phyloP scores from a whole-genome alignment of 2,888 invertebrate genomes.

The Osmoderma eremita region DNA sequence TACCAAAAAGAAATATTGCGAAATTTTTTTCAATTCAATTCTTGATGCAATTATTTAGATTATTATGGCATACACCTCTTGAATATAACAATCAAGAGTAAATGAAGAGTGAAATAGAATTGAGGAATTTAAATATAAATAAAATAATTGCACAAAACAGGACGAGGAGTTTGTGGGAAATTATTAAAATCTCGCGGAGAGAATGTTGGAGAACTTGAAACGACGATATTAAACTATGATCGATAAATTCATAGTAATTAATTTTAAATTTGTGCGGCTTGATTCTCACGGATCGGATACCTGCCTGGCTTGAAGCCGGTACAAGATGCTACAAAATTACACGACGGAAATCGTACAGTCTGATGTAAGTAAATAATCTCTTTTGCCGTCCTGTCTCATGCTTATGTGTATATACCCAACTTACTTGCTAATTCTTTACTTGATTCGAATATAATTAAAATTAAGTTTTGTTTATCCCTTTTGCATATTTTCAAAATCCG shows the following conservation, averaged over 20 bases:
- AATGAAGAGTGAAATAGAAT: too few relatives aligned
- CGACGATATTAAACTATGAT: conserved; percentile 53
- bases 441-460: conserved; percentile 28
- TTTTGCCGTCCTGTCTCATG: conserved; percentile 18
- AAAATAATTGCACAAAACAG: background rate
- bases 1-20: too few relatives aligned
- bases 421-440: conserved; percentile 10
- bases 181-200: conserved; percentile 6
- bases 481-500: conserved; percentile 26
- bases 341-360: conserved; percentile 59
- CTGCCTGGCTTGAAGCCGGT: conserved; percentile 53
- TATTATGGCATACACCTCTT: background rate
- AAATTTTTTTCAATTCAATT: too few relatives aligned
- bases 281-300: conserved; percentile 60
- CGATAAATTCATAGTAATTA: conserved; percentile 63
- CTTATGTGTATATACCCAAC: background rate
- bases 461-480: conserved; percentile 30
- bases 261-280: conserved; percentile 60
- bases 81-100: background rate
- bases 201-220: conserved; percentile 3
- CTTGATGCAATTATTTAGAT: conserved; percentile 34
- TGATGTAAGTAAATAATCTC: conserved; percentile 47
- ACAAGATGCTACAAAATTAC: conserved; percentile 60
- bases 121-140: too few relatives aligned
- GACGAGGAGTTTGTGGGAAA: conserved; percentile 16